Conservation (phyloP, 2,113 vertebrate genomes). For the Lepus europaeus region DNA sequence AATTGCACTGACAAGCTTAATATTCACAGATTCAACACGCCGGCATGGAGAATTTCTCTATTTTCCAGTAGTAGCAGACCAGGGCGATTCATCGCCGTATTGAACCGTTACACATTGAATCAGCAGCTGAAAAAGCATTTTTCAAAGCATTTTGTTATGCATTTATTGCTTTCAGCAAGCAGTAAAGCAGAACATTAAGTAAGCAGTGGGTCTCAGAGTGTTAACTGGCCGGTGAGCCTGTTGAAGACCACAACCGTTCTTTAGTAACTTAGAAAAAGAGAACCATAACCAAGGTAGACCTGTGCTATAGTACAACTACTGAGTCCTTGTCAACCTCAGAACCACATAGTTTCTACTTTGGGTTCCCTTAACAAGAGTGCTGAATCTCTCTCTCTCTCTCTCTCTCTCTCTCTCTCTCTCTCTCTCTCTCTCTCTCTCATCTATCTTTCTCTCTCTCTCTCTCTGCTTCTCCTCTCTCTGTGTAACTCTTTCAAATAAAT, state of each 20-base stretch:
- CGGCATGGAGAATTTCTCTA: constrained; percentile 72
- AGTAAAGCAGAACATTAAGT: constrained; percentile 68
- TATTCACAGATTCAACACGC: constrained; percentile 45
- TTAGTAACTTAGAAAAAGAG: constrained; percentile 48
- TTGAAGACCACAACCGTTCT: constrained; percentile 49
- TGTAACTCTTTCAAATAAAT: no score
- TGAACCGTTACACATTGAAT: constrained; percentile 64
- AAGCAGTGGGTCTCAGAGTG: constrained; percentile 5
- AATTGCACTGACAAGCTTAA: constrained; percentile 76
- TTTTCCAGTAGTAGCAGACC: constrained; percentile 66
- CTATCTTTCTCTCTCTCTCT: no score
- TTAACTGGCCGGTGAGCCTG: constrained; percentile 61
- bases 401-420: no score
- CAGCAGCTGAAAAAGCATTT: constrained; percentile 78
- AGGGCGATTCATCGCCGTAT: constrained; percentile 28
- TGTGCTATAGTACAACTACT: neutral
- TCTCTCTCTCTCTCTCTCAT: no score
- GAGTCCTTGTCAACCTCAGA: constrained; percentile 32
- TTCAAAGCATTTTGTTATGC: constrained; percentile 65
- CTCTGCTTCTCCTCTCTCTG: no score
- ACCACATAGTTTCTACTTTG: constrained; percentile 26
- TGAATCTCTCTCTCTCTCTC: no score
- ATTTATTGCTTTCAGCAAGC: constrained; percentile 71
- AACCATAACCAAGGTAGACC: constrained; percentile 10
- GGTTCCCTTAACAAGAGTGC: neutral